These are phyloP conservation scores for Rattus rattus DNA, from an alignment of 2,113 vertebrate species.

Conservation along the genomic window DNA sequence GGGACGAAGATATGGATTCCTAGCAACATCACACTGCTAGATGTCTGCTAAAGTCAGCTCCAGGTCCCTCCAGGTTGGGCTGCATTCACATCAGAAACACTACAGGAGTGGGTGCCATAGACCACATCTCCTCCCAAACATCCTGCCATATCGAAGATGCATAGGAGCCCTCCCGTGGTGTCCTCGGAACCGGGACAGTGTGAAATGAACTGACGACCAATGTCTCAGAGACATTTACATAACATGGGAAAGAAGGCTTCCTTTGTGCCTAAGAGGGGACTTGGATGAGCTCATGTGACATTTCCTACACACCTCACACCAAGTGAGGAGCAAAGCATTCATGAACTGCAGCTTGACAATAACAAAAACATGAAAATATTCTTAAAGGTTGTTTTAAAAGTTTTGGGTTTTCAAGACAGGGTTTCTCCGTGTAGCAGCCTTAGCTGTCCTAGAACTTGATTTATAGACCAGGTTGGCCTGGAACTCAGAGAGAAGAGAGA, in stretches of 20 bases:
- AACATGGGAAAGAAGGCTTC: neutral
- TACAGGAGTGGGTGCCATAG: neutral
- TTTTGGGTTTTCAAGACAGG: neutral
- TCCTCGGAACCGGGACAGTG: neutral
- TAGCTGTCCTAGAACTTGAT: neutral
- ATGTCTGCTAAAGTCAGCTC: no score
- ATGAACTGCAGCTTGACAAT: neutral
- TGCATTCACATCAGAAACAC: neutral
- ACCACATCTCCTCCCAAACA: neutral
- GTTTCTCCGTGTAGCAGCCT: neutral
- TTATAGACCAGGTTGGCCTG: neutral
- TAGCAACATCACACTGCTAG: neutral
- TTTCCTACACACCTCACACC: neutral
- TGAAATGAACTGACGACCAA: neutral
- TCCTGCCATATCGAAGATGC: fast-evolving
- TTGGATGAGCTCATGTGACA: neutral
- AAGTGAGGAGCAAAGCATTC: neutral
- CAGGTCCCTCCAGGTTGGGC: neutral
- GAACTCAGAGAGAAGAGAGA: neutral
- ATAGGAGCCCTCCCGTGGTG: neutral
- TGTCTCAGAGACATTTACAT: neutral
- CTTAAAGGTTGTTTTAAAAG: neutral
- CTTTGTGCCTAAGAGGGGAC: neutral
- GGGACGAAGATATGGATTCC: neutral
- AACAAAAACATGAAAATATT: neutral